Percentiles rank a stretch among this genome's conserved stretches.
These are phyloP conservation scores for Nycticorax nycticorax DNA, from an alignment of 2,113 vertebrate genomes.

Conservation along the genomic window DNA sequence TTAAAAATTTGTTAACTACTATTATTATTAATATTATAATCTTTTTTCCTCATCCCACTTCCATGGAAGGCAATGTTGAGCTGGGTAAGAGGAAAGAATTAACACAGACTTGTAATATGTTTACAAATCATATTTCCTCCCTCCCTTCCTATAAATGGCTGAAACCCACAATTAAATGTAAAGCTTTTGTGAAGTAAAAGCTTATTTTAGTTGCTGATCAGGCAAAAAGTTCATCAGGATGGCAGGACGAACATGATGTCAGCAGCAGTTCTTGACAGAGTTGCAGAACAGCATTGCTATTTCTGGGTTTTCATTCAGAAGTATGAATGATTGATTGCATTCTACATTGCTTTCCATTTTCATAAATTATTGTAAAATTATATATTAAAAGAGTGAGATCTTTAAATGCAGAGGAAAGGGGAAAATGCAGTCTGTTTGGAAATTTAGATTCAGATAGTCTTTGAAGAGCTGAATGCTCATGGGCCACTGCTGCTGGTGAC, in stretches of 20 bases:
- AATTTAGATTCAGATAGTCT: not conserved
- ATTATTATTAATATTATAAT: not conserved
- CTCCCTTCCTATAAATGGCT: not conserved
- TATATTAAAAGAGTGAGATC: conserved; percentile 22
- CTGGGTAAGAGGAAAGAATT: not conserved
- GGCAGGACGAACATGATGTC: conserved; percentile 9
- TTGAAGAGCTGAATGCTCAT: not conserved
- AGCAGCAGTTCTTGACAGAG: conserved; percentile 49
- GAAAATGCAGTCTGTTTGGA: not conserved
- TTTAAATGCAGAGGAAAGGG: conserved; percentile 22
- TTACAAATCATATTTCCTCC: not conserved
- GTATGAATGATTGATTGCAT: conserved; percentile 56
- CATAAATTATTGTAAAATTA: conserved; percentile 53
- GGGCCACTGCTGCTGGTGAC: not conserved
- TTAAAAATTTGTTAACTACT: not conserved
- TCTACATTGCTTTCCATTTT: conserved; percentile 37
- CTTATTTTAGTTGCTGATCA: conserved; percentile 49
- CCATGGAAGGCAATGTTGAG: not conserved
- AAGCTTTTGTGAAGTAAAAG: conserved; percentile 15
- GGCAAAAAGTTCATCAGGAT: conserved; percentile 45
- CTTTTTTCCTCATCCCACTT: not conserved
- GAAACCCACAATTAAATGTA: conserved; percentile 36
- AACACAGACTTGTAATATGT: not conserved
- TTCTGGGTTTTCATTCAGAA: conserved; percentile 59
- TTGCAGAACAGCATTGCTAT: conserved; percentile 55